Evolutionary conservation across 2,797 vertebrate species (phyloP), one percentile per base, ranked within the genome.

Genomic region (Kryptolebias ocellatus): DNA sequence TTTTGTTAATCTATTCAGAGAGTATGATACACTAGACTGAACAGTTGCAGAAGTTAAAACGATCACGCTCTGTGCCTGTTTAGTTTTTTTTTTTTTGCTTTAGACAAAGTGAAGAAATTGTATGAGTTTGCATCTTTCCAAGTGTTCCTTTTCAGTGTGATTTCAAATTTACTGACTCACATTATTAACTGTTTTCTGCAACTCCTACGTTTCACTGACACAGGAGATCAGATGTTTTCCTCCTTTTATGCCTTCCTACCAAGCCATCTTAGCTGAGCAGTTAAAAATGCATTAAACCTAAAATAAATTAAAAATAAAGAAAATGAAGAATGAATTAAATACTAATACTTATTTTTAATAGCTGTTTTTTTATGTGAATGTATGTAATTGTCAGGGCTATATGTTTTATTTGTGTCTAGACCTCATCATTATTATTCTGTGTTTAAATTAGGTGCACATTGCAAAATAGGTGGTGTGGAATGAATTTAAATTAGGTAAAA

Each of bases 401-500:
- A 24, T 39, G 59, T 56, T 72, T 7, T 17, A n/a, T 45, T 39
- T 54, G 59, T 51, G n/a, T 20, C 10, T 60, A 5, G 6, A 18
- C n/a, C 37, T 10, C 37, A 39, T 15, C 12, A 15, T 31, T 17
- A 29, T 3, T 47, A 6, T 34, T 46, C 31, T 49, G 18, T 10
- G 15, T 46, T 46, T 46, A 60, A 34, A 47, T 29, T 17, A 53
- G 18, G 17, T 72, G 18, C 68, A 60, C 28, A 15, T 42, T 50
- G 49, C 56, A 70, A 65, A 50, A 4, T 6, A 45, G 9, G 51
- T 0, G 52, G 49, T 62, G 52, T 47, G 31, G 14, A 53, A 73
- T 70, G 53, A 53, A 51, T 64, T 52, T 42, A 52, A 57, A 87
- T 80, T 72, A 76, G 64, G 74, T 69, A 62, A 69, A 61, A 86